A percentile compares a stretch with the other conserved stretches of the same genome.
Conservation (phyloP, 2,888 invertebrate genomes). For the Caenorhabditis parvicauda region DNA sequence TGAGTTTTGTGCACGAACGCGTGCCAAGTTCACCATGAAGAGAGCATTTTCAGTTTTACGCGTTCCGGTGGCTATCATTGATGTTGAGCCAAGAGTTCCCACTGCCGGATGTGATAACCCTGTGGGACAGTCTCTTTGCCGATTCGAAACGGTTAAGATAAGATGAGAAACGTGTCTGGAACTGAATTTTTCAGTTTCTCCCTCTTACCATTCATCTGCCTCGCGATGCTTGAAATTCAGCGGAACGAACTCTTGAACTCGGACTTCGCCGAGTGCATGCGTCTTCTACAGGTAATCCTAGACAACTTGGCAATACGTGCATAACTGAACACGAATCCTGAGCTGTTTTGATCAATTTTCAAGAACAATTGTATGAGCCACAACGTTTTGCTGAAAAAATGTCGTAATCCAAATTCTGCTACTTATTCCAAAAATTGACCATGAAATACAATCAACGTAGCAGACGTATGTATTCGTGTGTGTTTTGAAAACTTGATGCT, state of each 20-base stretch:
- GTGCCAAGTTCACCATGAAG: not conserved
- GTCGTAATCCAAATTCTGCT: no score
- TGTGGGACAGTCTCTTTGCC: constrained; percentile 95
- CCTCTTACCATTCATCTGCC: constrained; percentile 86
- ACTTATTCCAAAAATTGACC: no score
- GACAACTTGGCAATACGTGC: no score
- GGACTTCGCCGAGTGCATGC: constrained; percentile 90
- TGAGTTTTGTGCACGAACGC: not conserved
- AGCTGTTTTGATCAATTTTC: no score
- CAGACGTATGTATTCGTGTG: no score
- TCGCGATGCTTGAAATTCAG: constrained; percentile 95
- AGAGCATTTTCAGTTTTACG: constrained; percentile 63
- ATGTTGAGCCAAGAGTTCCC: constrained; percentile 94
- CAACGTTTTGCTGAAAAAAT: no score
- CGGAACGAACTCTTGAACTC: constrained; percentile 79
- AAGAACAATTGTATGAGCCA: no score
- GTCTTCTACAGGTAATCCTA: constrained; percentile 76
- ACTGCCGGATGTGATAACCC: constrained; percentile 89
- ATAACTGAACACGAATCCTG: no score
- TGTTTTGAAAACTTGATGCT: no score
- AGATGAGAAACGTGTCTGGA: no score
- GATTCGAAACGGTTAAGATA: constrained; percentile 74
- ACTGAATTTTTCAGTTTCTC: constrained; percentile 71
- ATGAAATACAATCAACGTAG: no score
- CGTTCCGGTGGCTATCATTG: constrained; percentile 88